Conservation (phyloP, 35 echinoderm and acorn worm species). For the Ophioderma brevispina region DNA sequence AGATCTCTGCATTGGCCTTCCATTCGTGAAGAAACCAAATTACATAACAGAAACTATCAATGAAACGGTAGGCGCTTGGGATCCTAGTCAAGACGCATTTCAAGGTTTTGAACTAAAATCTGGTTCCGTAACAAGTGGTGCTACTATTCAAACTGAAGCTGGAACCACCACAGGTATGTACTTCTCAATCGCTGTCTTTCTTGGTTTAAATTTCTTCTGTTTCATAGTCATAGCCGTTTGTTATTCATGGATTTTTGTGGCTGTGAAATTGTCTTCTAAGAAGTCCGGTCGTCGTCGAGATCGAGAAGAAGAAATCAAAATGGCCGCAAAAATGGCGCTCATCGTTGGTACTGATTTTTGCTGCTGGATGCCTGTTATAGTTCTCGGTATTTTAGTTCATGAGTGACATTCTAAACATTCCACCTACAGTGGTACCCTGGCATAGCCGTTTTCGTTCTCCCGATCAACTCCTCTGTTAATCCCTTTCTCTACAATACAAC, state of each 20-base stretch:
- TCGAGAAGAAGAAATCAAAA: conserved; percentile 53
- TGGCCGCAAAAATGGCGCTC: conserved; percentile 68
- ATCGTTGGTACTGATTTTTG: conserved; percentile 73
- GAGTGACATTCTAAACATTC: conserved; percentile 14
- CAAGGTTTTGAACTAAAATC: background rate
- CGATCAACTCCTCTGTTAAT: conserved; percentile 79
- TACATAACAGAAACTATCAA: background rate
- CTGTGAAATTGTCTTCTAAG: background rate
- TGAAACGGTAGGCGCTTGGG: background rate
- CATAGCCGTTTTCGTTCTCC: conserved; percentile 63
- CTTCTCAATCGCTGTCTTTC: background rate
- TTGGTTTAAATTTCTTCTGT: background rate
- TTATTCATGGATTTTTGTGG: background rate
- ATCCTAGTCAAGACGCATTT: background rate
- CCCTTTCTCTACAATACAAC: conserved; percentile 76
- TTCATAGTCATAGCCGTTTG: background rate
- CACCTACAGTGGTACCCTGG: conserved; percentile 53
- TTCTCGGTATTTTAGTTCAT: conserved; percentile 62
- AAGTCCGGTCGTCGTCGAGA: background rate
- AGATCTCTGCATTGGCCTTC: background rate
- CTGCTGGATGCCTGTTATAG: conserved; percentile 81
- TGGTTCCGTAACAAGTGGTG: background rate
- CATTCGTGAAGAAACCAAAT: background rate
- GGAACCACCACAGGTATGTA: background rate
- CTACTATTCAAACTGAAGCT: background rate